phyloP scores from a whole-genome alignment of 2,888 invertebrate species.

The Lypha dubia region DNA sequence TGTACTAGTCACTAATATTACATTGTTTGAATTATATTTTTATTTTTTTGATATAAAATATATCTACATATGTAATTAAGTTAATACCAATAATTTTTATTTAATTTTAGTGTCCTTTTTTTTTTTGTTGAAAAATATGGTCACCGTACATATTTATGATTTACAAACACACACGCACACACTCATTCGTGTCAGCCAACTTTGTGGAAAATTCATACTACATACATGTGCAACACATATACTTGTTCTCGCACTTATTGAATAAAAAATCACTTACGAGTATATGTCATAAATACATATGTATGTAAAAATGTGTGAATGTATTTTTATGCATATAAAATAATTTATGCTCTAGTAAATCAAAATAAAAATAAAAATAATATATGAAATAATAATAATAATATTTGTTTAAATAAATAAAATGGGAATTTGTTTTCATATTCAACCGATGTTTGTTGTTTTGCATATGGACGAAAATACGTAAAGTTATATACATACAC shows the following conservation, averaged over 20 bases:
- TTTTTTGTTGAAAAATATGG: too few relatives aligned
- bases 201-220: neutral
- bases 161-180: neutral
- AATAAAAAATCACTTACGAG: neutral
- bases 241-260: neutral
- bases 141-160: too few relatives aligned
- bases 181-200: constrained; percentile 26
- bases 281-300: neutral
- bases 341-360: constrained; percentile 68
- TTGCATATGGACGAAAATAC: constrained; percentile 44
- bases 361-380: constrained; percentile 56
- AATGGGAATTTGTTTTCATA: constrained; percentile 17
- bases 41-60: too few relatives aligned
- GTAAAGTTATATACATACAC: neutral
- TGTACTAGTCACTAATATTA: too few relatives aligned
- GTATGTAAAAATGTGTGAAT: neutral
- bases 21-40: too few relatives aligned
- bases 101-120: too few relatives aligned
- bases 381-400: constrained; percentile 60
- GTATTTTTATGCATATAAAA: neutral
- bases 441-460: constrained; percentile 1
- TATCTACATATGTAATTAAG: too few relatives aligned
- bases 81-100: too few relatives aligned
- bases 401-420: constrained; percentile 51
- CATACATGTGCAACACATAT: neutral